phyloP scores from a whole-genome alignment of 2,888 invertebrate species.

The Hypsopygia costalis region DNA sequence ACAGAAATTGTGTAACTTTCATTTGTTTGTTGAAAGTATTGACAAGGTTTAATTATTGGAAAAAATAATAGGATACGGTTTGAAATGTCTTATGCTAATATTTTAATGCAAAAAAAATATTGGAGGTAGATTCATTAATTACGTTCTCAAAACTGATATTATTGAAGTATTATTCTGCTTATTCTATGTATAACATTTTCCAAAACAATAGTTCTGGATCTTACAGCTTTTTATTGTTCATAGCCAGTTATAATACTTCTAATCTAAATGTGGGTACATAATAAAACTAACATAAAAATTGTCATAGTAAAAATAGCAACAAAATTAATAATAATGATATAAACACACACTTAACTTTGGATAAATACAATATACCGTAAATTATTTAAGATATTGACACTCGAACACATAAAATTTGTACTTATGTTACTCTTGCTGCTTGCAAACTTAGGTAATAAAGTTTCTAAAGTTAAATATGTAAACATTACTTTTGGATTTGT shows the following conservation, averaged over 20 bases:
- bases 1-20: too few species aligned
- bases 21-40: too few species aligned
- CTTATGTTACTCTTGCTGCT: slow-evolving; percentile 63
- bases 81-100: too few species aligned
- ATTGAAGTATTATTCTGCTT: slow-evolving; percentile 14
- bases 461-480: slow-evolving; percentile 51
- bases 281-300: slow-evolving; percentile 55
- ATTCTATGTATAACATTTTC: slow-evolving; percentile 14
- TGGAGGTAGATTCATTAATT: too few species aligned
- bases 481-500: slow-evolving; percentile 58
- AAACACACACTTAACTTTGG: slow-evolving; percentile 78
- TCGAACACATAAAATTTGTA: slow-evolving; percentile 78
- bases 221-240: slow-evolving; percentile 34
- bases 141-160: slow-evolving; percentile 1
- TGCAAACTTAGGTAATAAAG: slow-evolving; percentile 54
- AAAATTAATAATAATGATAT: slow-evolving; percentile 68
- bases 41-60: too few species aligned
- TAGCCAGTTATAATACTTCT: slow-evolving; percentile 49
- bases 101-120: too few species aligned
- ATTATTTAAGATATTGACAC: slow-evolving; percentile 67
- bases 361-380: slow-evolving; percentile 67
- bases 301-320: slow-evolving; percentile 70
- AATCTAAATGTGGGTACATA: slow-evolving; percentile 38
- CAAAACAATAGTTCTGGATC: neutral
- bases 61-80: too few species aligned